phyloP scores from a whole-genome alignment of 2,113 vertebrate genomes.

The Myotis brandtii region DNA sequence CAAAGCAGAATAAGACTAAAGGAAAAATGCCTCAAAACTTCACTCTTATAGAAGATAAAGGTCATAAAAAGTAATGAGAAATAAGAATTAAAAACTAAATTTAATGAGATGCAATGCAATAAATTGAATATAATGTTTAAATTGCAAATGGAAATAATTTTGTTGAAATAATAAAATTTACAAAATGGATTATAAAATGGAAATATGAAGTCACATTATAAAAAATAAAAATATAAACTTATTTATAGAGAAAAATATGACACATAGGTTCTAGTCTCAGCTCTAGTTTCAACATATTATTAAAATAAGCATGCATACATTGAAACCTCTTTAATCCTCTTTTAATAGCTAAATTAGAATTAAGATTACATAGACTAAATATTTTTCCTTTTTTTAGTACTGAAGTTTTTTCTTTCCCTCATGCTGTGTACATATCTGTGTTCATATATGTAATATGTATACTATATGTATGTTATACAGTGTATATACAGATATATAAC shows the following conservation, averaged over 20 bases:
- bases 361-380: not conserved
- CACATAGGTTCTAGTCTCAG: not conserved
- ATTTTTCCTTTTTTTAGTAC: not conserved
- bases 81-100: not conserved
- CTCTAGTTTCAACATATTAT: constrained; percentile 27
- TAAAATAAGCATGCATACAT: not conserved
- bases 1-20: not conserved
- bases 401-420: not conserved
- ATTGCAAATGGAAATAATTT: not conserved
- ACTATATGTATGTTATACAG: not conserved
- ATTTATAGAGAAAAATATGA: constrained; percentile 28
- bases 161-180: not conserved
- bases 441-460: not conserved
- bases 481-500: not conserved
- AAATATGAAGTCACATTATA: not conserved
- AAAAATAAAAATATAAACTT: not conserved
- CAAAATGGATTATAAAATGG: not conserved
- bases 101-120: not conserved
- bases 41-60: not conserved
- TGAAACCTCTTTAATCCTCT: not conserved
- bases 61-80: not conserved
- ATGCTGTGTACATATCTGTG: not conserved
- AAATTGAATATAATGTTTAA: constrained; percentile 41
- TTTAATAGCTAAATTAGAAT: not conserved
- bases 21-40: not conserved